Conservation (phyloP, 2,888 invertebrate genomes). For the Epirrita christyi region DNA sequence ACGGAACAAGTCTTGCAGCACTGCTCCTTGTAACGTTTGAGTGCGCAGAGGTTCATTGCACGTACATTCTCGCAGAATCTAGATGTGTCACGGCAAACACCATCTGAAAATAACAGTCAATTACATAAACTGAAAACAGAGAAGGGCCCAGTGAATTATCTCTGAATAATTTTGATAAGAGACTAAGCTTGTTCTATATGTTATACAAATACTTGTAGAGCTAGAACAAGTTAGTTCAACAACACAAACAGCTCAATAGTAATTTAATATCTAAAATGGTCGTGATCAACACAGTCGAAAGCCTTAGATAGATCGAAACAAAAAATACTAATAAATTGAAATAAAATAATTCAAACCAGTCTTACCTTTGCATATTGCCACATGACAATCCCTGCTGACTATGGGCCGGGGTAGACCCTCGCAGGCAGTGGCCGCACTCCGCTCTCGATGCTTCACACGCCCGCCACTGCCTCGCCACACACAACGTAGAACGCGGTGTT, state of each 20-base stretch:
- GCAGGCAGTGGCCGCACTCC: conserved; percentile 95
- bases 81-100: conserved; percentile 91
- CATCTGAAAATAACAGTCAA: conserved; percentile 68
- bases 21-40: conserved; percentile 92
- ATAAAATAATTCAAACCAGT: too few species aligned
- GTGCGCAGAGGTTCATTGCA: conserved; percentile 94
- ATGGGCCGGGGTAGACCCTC: conserved; percentile 90
- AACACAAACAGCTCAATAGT: too few species aligned
- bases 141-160: neutral
- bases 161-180: too few species aligned
- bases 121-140: neutral
- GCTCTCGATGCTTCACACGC: conserved; percentile 87
- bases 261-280: too few species aligned
- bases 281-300: too few species aligned
- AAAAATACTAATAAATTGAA: too few species aligned
- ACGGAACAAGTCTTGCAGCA: conserved; percentile 93
- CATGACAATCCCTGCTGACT: conserved; percentile 91
- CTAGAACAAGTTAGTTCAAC: too few species aligned
- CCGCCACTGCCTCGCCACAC: conserved; percentile 94
- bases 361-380: conserved; percentile 85
- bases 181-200: too few species aligned
- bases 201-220: too few species aligned
- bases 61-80: conserved; percentile 94
- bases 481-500: conserved; percentile 95
- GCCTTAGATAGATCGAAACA: too few species aligned